Evolutionary conservation across 2,113 vertebrate genomes (phyloP).

Genomic region (Neotragus moschatus): DNA sequence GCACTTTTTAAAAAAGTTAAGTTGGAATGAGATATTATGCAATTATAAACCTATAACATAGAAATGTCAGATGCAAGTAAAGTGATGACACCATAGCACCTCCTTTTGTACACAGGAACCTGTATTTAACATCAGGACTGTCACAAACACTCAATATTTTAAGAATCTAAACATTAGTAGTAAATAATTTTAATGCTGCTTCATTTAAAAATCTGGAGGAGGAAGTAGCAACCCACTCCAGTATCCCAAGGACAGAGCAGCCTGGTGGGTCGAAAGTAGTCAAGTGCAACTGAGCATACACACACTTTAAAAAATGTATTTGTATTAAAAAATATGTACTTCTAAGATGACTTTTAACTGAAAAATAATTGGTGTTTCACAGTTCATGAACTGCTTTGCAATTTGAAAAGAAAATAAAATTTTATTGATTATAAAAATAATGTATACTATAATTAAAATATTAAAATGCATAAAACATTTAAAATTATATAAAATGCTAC

Average conservation of each 20-base stretch:
- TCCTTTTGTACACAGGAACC: conserved; percentile 59
- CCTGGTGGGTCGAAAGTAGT: background rate
- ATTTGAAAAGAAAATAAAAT: background rate
- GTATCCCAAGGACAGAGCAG: background rate
- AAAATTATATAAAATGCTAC: background rate
- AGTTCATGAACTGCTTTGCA: background rate
- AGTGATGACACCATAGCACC: conserved; percentile 70
- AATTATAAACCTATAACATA: conserved; percentile 55
- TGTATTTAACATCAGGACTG: conserved; percentile 69
- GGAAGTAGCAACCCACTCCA: background rate
- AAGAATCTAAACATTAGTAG: conserved; percentile 56
- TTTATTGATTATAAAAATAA: conserved; percentile 11
- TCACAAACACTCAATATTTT: conserved; percentile 66
- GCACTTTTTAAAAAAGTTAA: conserved; percentile 52
- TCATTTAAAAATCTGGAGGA: background rate
- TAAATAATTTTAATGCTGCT: conserved; percentile 23
- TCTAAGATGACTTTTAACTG: conserved; percentile 43
- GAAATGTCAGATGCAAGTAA: conserved; percentile 64
- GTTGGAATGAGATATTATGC: conserved; percentile 54
- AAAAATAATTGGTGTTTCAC: background rate
- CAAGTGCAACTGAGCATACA: background rate
- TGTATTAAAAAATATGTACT: conserved; percentile 33
- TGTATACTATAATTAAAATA: background rate
- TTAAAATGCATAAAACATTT: background rate
- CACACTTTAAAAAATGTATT: conserved; percentile 32